Evolutionary conservation across 1,140 invertebrate species (phyloP), one percentile per base, ranked within the genome.

Genomic region (Papilio dardanus): DNA sequence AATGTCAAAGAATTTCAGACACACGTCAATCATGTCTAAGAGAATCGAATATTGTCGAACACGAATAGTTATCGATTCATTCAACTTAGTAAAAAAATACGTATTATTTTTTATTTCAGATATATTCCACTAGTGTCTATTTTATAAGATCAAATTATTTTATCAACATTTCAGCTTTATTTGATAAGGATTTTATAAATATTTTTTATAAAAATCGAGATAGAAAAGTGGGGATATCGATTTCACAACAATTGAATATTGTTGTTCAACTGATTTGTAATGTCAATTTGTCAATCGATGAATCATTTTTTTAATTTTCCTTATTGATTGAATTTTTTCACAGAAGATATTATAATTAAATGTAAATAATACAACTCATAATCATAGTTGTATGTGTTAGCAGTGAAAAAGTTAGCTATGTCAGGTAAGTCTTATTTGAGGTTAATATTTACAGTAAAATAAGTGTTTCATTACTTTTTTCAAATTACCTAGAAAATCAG

Each of bases 401-500:
- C 3, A 28, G 54, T 62, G 24, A 62, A 62, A 28, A 62, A 24
- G 54, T 21, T 62, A 62, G 54, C 12, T 62, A 62, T 62, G 54
- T 21, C 54, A 62, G 54, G 54, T 62, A 62, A 3, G 21, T 28
- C 54, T 62, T n/a, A 4, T 42, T 46, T 46, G 42, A 46, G 42
- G 42, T 46, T 46, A 46, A 46, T 46, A 19, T 46, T 46, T 46
- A n/a, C 16, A 37, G 66, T 21, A 33, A 10, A 40, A 40, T 68
- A 37, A 68, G 30, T 68, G 28, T 40, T 30, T 42, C n/a, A 69
- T 76, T 37, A 54, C 80, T 71, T 76, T 58, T 58, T 24, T 58
- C 10, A 54, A 54, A 54, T 54, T 54, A 54, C 21, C 50, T 24
- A 90, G 89, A 90, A 66, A 86, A 88, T 42, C 77, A 86, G 78